These are phyloP conservation scores for Germaria angustata DNA, from an alignment of 2,888 invertebrate genomes.

Conservation along the genomic window DNA sequence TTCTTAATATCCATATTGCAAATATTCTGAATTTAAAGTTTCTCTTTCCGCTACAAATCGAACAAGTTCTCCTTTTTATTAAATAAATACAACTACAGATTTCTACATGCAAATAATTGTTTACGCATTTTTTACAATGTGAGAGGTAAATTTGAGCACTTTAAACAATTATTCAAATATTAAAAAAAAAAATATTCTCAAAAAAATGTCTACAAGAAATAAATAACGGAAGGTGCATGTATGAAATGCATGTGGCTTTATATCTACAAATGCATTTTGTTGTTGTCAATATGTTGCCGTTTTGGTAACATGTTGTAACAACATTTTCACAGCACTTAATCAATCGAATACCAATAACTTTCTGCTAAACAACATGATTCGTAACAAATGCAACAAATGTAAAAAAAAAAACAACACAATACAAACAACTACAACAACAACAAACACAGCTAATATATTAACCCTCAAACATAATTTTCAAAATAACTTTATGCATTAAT, in stretches of 20 bases:
- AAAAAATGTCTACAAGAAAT: conserved; percentile 1
- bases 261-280: conserved; percentile 27
- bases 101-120: too few species aligned
- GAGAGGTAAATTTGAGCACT: too few species aligned
- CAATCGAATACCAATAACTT: conserved; percentile 69
- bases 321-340: conserved; percentile 69
- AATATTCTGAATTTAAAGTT: too few species aligned
- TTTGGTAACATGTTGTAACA: conserved; percentile 62
- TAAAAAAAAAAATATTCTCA: neutral
- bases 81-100: too few species aligned
- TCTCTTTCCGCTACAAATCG: too few species aligned
- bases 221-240: conserved; percentile 52
- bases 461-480: neutral
- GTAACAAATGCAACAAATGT: conserved; percentile 47
- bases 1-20: too few species aligned
- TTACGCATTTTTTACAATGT: too few species aligned
- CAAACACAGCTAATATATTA: conserved; percentile 26
- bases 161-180: conserved; percentile 60
- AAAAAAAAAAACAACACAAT: neutral
- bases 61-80: too few species aligned
- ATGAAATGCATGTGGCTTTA: conserved; percentile 1
- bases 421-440: neutral
- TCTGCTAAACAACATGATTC: conserved; percentile 59
- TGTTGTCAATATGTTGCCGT: conserved; percentile 17
- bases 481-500: too few species aligned